Base-by-base conservation (phyloP, 2,888 invertebrate species). In the Aelia acuminata region DNA sequence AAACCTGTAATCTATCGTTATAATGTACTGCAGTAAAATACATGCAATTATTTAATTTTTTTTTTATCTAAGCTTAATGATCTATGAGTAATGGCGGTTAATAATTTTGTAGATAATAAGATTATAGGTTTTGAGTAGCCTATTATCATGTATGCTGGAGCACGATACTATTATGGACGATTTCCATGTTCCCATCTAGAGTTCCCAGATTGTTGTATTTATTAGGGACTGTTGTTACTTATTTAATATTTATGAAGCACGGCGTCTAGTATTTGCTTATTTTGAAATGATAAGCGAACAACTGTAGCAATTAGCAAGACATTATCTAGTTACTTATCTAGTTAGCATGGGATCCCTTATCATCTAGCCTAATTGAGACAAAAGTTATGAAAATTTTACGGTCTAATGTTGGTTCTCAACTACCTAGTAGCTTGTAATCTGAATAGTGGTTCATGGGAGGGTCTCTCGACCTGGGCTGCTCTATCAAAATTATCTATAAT, bases 211-310 rank as follows among this genome's bases (percentile, higher is more conserved):
- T 35, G 63, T 70, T 70, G 63, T 70, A 70, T 70, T 70, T 70
- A 70, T 70, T 70, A 70, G 18, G 63, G 63, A 31, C 63, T 20
- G 63, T 70, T 70, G 63, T 70, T 13, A 70, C 35, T 15, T 20
- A 70, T 70, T 15, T 20, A 70, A 70, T 70, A 70, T 70, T 70
- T 70, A 70, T 70, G 63, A 70, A 70, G 18, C 18, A 15, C 20
- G 63, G 35, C 63, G 63, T 70, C 31, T 70, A 35, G 18, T 35
- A 70, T 70, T 70, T 70, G 63, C 35, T 35, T 70, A 70, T 70
- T 70, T 57, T 20, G 63, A 35, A n/a, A 80, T 43, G 80, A 80
- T 80, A 80, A 80, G 80, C 11, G 80, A 80, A 80, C 80, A 80
- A 80, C 43, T 43, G 43, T 47, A n/a, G 11, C 80, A 80, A 80